Evolutionary conservation across 2,113 vertebrate genomes (phyloP).

Genomic region (Rhegmatorhina hoffmannsi): DNA sequence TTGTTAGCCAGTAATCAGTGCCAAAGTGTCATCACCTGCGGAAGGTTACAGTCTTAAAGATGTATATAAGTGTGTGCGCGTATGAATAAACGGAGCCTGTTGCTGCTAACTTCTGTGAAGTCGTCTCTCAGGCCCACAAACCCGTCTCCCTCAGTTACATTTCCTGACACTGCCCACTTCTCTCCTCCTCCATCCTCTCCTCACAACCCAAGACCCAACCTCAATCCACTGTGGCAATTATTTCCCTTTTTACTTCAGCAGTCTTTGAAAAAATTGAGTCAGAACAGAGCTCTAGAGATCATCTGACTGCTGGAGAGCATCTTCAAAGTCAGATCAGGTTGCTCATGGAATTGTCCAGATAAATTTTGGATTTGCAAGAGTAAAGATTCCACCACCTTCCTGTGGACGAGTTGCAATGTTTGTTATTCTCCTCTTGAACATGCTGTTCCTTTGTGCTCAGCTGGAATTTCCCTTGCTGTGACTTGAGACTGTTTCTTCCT

Average conservation of each 20-base stretch:
- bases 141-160: too few species aligned
- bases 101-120: too few species aligned
- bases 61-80: too few species aligned
- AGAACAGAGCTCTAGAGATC: background rate
- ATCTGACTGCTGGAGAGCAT: background rate
- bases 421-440: background rate
- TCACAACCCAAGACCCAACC: accelerated
- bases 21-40: too few species aligned
- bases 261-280: background rate
- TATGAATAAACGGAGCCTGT: too few species aligned
- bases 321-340: background rate
- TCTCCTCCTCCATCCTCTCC: background rate
- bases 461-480: constrained; percentile 3
- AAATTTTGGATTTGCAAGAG: background rate
- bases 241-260: background rate
- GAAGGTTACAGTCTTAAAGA: too few species aligned
- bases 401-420: background rate
- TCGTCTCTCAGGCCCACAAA: too few species aligned
- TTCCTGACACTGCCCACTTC: background rate
- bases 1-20: too few species aligned
- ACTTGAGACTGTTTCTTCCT: background rate
- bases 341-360: background rate
- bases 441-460: background rate
- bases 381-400: background rate
- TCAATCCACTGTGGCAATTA: background rate